These are phyloP conservation scores for Berghia stephanieae DNA, from an alignment of 1,140 invertebrate genomes.

Conservation along the genomic window DNA sequence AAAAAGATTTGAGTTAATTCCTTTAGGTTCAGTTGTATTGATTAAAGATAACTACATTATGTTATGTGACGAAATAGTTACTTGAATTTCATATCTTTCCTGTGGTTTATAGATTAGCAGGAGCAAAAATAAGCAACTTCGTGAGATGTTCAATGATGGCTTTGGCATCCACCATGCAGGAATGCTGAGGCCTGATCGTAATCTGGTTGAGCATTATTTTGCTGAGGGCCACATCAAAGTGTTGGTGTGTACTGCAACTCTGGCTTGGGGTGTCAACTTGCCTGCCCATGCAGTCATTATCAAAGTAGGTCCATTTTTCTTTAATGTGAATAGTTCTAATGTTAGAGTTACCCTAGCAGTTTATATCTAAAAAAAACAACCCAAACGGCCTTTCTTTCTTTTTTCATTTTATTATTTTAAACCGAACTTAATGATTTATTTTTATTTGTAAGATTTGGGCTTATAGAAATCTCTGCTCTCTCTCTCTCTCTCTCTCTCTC, in stretches of 20 bases:
- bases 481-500: too few species aligned
- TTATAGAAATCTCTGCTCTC: too few species aligned
- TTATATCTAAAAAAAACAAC: background rate
- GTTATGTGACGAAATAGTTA: background rate
- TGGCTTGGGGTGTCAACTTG: slow-evolving; percentile 99
- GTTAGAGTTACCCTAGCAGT: background rate
- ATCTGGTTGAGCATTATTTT: slow-evolving; percentile 67
- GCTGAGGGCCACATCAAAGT: slow-evolving; percentile 89
- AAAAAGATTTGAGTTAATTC: background rate
- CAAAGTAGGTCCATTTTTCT: slow-evolving; percentile 71
- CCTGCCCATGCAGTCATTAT: slow-evolving; percentile 98
- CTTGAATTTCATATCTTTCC: background rate
- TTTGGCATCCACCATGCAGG: slow-evolving; percentile 98
- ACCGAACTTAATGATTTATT: too few species aligned
- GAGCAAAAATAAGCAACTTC: slow-evolving; percentile 69
- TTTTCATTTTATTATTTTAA: too few species aligned
- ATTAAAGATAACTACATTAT: background rate
- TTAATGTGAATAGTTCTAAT: background rate
- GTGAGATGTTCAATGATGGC: slow-evolving; percentile 82
- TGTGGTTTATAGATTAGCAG: slow-evolving; percentile 72
- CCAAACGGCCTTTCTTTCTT: too few species aligned
- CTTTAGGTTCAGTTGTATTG: background rate
- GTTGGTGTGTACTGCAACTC: slow-evolving; percentile 94
- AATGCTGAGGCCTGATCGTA: slow-evolving; percentile 85
- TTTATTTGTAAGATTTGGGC: too few species aligned